Evolutionary conservation across 2,797 vertebrate species (phyloP), one percentile per base, ranked within the genome.

Genomic region (Catamblyrhynchus diadema): DNA sequence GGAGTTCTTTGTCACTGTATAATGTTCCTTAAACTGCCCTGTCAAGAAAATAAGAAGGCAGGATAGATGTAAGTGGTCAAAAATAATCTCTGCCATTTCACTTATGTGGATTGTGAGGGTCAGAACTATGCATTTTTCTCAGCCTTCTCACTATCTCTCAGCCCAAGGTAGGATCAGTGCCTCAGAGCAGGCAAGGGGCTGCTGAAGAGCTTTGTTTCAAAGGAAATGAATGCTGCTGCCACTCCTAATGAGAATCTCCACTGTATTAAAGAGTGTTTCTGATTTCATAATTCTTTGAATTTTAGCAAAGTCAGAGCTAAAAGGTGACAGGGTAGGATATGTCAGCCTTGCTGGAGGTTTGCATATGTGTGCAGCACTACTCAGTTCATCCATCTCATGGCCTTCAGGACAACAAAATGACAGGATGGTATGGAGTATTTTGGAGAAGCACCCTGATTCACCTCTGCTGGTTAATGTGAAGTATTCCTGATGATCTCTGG

Each of bases 41-140:
- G 67, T 84, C 90, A 94, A 89, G 90, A 95, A 96, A 96, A 90
- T 86, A 81, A 8, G 7, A 96, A 82, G 77, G 79, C 80, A 87
- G 88, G 66, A 92, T 79, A 86, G 80, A 90, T 85, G 74, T 95
- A 96, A 95, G 71, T 87, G 89, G 83, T 96, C 90, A 94, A 93
- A 97, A 96, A 92, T 88, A 94, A 88, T 93, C 85, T 81, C 77
- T 96, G 25, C 56, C 39, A 14, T 96, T 96, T 95, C 80, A 84
- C 64, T 96, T 70, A 47, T 2, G 17, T 70, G 83, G 82, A 95
- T 97, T 95, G 94, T 91, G 57, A 95, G 95, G 87, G 92, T 95
- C 93, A 97, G 95, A 97, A 73, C 67, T 95, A 86, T 96, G 89
- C 77, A 84, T 97, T 97, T 97, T 96, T 95, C 95, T 96, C 77